A percentile compares a stretch with the other conserved stretches of the same genome.
Conservation (phyloP, 2,888 invertebrate genomes). For the Eulithis prunata region DNA sequence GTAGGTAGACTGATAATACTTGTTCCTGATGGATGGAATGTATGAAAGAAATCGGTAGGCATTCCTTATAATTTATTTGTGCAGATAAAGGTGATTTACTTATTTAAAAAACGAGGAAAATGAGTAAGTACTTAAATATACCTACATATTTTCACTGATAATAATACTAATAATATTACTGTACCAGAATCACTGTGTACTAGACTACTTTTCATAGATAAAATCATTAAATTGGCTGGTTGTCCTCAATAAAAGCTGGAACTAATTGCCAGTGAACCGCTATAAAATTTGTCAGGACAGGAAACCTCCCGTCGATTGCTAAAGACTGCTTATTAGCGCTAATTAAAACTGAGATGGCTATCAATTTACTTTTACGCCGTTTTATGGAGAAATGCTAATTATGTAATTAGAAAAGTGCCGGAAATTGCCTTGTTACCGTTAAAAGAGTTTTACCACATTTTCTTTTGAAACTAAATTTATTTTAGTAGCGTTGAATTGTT, state of each 20-base stretch:
- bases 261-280: conserved; percentile 37
- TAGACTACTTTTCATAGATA: neutral
- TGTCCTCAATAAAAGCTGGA: conserved; percentile 21
- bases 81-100: too few species aligned
- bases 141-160: neutral
- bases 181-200: neutral
- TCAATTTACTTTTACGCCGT: conserved; percentile 39
- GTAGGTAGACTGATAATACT: too few species aligned
- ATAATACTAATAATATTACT: neutral
- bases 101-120: too few species aligned
- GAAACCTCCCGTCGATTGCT: conserved; percentile 44
- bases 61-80: too few species aligned
- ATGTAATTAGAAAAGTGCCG: conserved; percentile 29
- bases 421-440: conserved; percentile 19
- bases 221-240: conserved; percentile 14
- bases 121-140: too few species aligned
- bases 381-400: conserved; percentile 28
- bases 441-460: conserved; percentile 19
- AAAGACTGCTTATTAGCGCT: conserved; percentile 46
- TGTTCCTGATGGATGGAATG: too few species aligned
- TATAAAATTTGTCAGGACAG: conserved; percentile 48
- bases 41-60: too few species aligned
- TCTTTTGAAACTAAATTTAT: conserved; percentile 7
- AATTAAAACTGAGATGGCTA: conserved; percentile 53
- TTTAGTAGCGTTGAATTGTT: neutral